Evolutionary conservation across 1,140 invertebrate genomes (phyloP).

Genomic region (Atta texana): DNA sequence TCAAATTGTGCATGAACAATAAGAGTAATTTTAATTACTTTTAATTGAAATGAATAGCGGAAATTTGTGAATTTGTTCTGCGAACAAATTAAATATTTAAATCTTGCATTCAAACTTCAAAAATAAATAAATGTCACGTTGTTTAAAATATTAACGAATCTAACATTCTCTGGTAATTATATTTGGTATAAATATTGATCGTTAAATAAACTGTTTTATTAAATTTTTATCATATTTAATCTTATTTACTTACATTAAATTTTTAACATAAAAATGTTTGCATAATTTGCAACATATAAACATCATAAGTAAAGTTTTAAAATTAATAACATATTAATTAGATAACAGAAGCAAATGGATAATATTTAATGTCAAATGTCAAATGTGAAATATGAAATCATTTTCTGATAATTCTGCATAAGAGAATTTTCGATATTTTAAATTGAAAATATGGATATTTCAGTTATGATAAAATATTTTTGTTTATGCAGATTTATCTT

Average conservation of each 20-base stretch:
- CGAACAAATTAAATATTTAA: not conserved
- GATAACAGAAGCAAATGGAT: not conserved
- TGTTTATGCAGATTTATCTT: not conserved
- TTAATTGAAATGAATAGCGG: not conserved
- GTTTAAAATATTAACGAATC: not conserved
- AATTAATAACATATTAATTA: not conserved
- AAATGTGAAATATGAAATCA: not conserved
- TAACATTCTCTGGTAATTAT: not conserved
- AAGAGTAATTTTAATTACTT: not conserved
- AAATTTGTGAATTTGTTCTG: too few species aligned
- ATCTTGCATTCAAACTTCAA: not conserved
- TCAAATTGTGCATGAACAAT: not conserved
- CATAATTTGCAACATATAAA: not conserved
- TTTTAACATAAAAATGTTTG: not conserved
- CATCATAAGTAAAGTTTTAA: not conserved
- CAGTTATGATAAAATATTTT: not conserved
- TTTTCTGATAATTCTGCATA: not conserved
- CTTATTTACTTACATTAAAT: not conserved
- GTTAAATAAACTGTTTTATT: not conserved
- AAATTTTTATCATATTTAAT: not conserved
- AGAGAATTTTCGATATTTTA: not conserved
- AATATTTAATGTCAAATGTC: slow-evolving; percentile 6
- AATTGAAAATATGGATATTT: not conserved
- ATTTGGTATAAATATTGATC: not conserved
- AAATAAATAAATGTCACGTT: not conserved